Percentiles rank a stretch among this genome's conserved stretches.
phyloP scores from a whole-genome alignment of 2,113 vertebrate species.

The Paedocypris sp. region DNA sequence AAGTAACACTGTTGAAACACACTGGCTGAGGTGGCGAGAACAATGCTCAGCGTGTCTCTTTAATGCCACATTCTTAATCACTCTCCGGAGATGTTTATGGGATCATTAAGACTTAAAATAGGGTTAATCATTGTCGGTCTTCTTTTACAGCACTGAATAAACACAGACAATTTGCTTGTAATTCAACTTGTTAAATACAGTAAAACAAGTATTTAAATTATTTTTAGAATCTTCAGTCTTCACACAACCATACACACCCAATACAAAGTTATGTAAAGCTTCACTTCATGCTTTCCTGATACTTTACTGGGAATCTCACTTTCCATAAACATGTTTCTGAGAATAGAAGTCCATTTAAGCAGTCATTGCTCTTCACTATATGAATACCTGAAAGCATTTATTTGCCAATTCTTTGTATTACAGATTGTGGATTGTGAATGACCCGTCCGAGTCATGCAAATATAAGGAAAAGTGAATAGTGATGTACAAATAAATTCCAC shows the following conservation, averaged over 20 bases:
- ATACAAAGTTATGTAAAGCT: constrained; percentile 22
- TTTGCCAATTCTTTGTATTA: constrained; percentile 26
- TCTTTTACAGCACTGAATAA: background rate
- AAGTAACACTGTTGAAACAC: background rate
- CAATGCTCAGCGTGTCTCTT: background rate
- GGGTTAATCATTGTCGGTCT: constrained; percentile 10
- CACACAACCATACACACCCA: background rate
- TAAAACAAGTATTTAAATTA: background rate
- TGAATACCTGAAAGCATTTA: constrained; percentile 16
- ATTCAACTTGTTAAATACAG: background rate
- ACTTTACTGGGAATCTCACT: constrained; percentile 19
- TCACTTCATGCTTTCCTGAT: too few relatives aligned
- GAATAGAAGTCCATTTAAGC: background rate
- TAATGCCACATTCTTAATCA: constrained; percentile 15
- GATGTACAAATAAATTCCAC: too few relatives aligned
- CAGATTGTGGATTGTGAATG: constrained; percentile 5
- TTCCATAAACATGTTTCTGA: constrained; percentile 18
- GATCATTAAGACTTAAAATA: constrained; percentile 13
- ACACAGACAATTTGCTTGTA: background rate
- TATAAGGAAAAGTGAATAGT: background rate
- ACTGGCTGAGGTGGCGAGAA: background rate
- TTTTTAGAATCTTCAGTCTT: background rate
- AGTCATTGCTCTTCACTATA: background rate
- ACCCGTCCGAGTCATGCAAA: constrained; percentile 2
- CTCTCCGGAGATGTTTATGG: constrained; percentile 13